Evolutionary conservation across 2,113 vertebrate species (phyloP).

Genomic region (Ictalurus furcatus): DNA sequence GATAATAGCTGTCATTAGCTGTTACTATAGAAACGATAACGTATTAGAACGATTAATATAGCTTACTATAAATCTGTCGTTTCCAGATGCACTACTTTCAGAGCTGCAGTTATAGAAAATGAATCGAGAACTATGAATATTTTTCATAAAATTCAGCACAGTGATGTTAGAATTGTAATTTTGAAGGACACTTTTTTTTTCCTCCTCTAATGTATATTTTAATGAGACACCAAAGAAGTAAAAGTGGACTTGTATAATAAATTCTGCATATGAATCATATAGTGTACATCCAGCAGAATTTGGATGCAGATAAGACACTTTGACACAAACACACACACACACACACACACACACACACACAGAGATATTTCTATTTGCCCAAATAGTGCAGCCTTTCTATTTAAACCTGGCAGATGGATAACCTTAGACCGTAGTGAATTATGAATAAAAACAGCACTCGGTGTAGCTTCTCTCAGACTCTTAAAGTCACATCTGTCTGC

Average conservation of each 20-base stretch:
- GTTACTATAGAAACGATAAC: not conserved
- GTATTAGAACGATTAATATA: not conserved
- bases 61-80: not conserved
- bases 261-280: not conserved
- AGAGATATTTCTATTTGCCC: not conserved
- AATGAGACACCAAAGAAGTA: not conserved
- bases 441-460: slow-evolving; percentile 8
- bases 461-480: slow-evolving; percentile 3
- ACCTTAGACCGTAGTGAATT: slow-evolving; percentile 18
- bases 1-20: not conserved
- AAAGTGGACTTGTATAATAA: not conserved
- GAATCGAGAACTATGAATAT: not conserved
- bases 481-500: slow-evolving; percentile 39
- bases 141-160: too few relatives aligned
- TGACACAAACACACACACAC: not conserved
- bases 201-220: not conserved
- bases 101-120: not conserved
- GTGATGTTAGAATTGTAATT: not conserved
- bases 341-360: not conserved
- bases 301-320: not conserved
- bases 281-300: not conserved
- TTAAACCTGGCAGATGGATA: slow-evolving; percentile 14
- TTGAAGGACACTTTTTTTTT: not conserved
- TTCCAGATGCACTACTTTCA: not conserved
- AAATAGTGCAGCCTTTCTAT: not conserved